Conservation (phyloP, 1,140 invertebrate genomes). For the Solenopsis fugax region DNA sequence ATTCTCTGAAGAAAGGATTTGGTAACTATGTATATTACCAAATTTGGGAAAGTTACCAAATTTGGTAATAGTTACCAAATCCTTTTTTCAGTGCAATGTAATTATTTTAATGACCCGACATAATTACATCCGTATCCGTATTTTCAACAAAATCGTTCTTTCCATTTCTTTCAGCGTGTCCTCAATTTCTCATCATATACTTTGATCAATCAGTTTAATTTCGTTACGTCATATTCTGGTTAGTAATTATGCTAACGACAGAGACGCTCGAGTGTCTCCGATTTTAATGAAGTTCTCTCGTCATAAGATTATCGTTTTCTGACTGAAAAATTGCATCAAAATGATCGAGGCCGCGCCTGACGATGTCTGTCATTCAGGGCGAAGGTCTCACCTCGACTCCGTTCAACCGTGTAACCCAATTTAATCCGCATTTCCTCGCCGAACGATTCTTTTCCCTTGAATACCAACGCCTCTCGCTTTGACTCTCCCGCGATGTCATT, state of each 20-base stretch:
- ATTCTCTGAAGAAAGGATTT: too few species aligned
- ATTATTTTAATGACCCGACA: too few species aligned
- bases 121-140: too few species aligned
- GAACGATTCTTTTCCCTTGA: conserved; percentile 45
- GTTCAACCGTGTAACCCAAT: conserved; percentile 29
- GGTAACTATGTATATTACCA: too few species aligned
- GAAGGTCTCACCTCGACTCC: conserved; percentile 55
- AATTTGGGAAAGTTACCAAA: too few species aligned
- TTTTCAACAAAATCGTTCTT: too few species aligned
- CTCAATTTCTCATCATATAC: not conserved
- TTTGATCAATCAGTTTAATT: not conserved
- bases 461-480: conserved; percentile 23
- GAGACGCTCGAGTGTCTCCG: not conserved
- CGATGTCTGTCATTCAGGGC: conserved; percentile 17
- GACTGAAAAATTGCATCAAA: conserved; percentile 2
- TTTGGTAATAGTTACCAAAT: too few species aligned
- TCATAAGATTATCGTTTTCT: not conserved
- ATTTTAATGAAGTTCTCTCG: not conserved
- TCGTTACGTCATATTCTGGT: not conserved
- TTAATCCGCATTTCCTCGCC: conserved; percentile 6
- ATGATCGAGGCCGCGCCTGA: conserved; percentile 18
- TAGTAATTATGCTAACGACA: conserved; percentile 25
- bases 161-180: too few species aligned
- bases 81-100: too few species aligned
- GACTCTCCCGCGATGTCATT: not conserved